Evolutionary conservation across 2,888 invertebrate genomes (phyloP), one percentile per base, ranked within the genome.

Genomic region (Clanis bilineata): DNA sequence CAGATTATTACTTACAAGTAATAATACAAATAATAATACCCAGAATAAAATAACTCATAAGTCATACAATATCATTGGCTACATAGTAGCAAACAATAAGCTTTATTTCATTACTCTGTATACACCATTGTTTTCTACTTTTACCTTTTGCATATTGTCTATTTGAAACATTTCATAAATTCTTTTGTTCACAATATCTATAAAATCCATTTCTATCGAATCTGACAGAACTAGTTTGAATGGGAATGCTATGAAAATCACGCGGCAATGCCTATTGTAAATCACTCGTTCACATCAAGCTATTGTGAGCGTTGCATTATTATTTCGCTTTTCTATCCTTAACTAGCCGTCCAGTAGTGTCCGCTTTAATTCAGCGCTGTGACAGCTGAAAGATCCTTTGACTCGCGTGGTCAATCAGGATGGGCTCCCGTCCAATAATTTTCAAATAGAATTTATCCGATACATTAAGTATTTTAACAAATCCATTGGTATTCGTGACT

Each of bases 351-450:
- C 71, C 71, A 72, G 68, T 75, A 80, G 74, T 72, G 76, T 70
- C 71, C 74, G 69, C 69, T 74, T 77, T 85, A 79, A 80, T 80
- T 79, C 79, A 77, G 72, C 65, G 60, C 65, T 62, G 65, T 71
- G 86, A 86, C 85, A 85, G 82, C 73, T 82, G 80, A 85, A 85
- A 85, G 82, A 81, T 77, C 72, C 74, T 58, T 51, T 58, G 51
- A 58, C 58, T 58, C 47, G 58, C 51, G 25, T 23, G 39, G 58
- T 45, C 61, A 55, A 58, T 58, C 54, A 57, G 54, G 47, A 38
- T 47, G 18, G 38, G 18, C 25, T 51, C 51, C 39, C 12, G 25
- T 22, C 58, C 51, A 51, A 58, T 58, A 58, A 58, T 58, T 58
- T 58, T 58, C 39, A 28, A 39, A 58, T 51, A 38, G 47, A 51